Conservation (phyloP, 2,888 invertebrate genomes). For the Capitulum mitella region DNA sequence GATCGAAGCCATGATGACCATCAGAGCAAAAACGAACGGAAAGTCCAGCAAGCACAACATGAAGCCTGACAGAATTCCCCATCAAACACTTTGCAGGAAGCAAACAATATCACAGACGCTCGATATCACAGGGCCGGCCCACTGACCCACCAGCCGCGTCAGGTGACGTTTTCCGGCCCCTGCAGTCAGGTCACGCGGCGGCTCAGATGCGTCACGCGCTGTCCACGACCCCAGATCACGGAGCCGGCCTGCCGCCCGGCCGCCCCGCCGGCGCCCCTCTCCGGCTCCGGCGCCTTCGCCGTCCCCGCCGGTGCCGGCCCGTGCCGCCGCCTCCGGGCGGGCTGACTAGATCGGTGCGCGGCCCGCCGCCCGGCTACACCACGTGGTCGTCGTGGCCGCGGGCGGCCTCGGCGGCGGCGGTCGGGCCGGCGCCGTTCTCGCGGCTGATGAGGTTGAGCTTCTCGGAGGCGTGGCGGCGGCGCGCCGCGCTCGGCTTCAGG, state of each 20-base stretch:
- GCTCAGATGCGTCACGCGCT: not conserved
- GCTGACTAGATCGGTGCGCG: not conserved
- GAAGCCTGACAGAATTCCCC: too few relatives aligned
- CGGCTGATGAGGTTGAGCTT: not conserved
- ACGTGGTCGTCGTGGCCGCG: not conserved
- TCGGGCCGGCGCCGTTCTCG: not conserved
- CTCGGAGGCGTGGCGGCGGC: not conserved
- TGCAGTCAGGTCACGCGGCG: too few relatives aligned
- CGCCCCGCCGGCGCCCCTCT: too few relatives aligned
- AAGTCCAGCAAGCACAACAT: too few relatives aligned
- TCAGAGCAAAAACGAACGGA: too few relatives aligned
- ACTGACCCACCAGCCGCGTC: not conserved
- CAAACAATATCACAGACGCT: constrained; percentile 13
- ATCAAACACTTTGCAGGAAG: too few relatives aligned
- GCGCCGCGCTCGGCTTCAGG: not conserved
- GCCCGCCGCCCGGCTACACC: not conserved
- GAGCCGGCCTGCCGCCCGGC: too few relatives aligned
- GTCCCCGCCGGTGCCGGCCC: too few relatives aligned
- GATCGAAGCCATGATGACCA: too few relatives aligned
- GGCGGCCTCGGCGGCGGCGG: not conserved
- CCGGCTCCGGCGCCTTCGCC: too few relatives aligned
- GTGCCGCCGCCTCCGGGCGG: not conserved
- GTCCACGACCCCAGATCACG: not conserved
- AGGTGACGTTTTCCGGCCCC: not conserved
- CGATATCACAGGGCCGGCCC: not conserved